Evolutionary conservation across 2,797 vertebrate species (phyloP).

Genomic region (Tachyglossus aculeatus): DNA sequence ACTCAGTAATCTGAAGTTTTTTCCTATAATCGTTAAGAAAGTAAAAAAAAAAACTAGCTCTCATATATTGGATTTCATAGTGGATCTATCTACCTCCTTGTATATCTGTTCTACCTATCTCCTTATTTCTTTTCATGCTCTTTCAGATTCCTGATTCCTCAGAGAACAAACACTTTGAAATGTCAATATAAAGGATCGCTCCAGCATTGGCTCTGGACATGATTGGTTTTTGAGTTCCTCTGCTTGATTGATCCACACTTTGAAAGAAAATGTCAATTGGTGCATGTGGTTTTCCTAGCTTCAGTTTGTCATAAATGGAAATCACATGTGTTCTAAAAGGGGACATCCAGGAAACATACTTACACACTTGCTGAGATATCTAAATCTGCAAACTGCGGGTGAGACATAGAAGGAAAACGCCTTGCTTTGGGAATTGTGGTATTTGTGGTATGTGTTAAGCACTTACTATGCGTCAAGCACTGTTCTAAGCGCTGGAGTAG

Average conservation of each 20-base stretch:
- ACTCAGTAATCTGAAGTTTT: too few relatives aligned
- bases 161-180: background rate
- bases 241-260: background rate
- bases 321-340: constrained; percentile 29
- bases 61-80: too few relatives aligned
- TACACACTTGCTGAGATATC: constrained; percentile 29
- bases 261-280: background rate
- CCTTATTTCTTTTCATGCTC: background rate
- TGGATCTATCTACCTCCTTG: too few relatives aligned
- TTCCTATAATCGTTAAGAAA: too few relatives aligned
- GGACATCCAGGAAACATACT: too few relatives aligned
- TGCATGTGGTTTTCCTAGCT: background rate
- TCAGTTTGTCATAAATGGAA: constrained; percentile 26
- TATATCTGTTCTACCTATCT: too few relatives aligned
- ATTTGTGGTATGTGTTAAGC: too few relatives aligned
- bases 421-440: constrained; percentile 37
- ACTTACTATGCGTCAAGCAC: too few relatives aligned
- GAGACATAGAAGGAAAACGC: constrained; percentile 21
- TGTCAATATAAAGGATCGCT: background rate
- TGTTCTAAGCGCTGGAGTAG: too few relatives aligned
- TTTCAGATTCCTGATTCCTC: background rate
- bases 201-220: background rate
- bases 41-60: too few relatives aligned
- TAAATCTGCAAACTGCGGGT: background rate
- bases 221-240: background rate